phyloP scores from a whole-genome alignment of 53 echinoderm and acorn worm genomes.

The Holothuria scabra region DNA sequence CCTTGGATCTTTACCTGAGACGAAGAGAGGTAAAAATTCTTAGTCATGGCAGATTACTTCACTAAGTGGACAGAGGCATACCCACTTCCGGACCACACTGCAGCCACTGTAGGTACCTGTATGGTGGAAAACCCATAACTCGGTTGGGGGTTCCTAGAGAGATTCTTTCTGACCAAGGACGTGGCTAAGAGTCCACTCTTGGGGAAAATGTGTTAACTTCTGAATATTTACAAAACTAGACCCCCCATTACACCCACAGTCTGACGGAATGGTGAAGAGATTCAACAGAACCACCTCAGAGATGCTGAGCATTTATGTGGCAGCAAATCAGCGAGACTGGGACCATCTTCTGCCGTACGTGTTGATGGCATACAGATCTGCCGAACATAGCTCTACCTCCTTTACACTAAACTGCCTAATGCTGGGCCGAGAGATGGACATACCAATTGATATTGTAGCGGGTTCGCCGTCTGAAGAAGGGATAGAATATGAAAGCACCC shows the following conservation, averaged over 20 bases:
- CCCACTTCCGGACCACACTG: too few relatives aligned
- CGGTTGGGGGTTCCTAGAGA: conserved; percentile 40
- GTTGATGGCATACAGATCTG: too few relatives aligned
- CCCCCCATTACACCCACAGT: too few relatives aligned
- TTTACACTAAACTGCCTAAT: conserved; percentile 68
- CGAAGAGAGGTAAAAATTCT: conserved; percentile 6
- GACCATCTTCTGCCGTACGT: conserved; percentile 62
- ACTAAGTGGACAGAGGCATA: too few relatives aligned
- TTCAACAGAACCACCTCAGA: neutral
- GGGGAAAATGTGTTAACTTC: conserved; percentile 21
- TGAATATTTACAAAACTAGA: neutral
- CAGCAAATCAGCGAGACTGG: conserved; percentile 41
- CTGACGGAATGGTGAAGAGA: neutral
- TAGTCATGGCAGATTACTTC: too few relatives aligned
- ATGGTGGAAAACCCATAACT: conserved; percentile 8
- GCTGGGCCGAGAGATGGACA: conserved; percentile 56
- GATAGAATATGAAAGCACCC: neutral
- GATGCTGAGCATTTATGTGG: neutral
- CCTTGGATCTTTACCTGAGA: neutral
- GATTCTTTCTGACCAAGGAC: too few relatives aligned
- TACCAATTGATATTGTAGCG: conserved; percentile 55
- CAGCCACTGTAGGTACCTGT: neutral
- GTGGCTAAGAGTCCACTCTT: conserved; percentile 52
- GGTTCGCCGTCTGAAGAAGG: neutral
- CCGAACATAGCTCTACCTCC: conserved; percentile 65